phyloP scores from a whole-genome alignment of 2,113 vertebrate species.

The Podilymbus podiceps region DNA sequence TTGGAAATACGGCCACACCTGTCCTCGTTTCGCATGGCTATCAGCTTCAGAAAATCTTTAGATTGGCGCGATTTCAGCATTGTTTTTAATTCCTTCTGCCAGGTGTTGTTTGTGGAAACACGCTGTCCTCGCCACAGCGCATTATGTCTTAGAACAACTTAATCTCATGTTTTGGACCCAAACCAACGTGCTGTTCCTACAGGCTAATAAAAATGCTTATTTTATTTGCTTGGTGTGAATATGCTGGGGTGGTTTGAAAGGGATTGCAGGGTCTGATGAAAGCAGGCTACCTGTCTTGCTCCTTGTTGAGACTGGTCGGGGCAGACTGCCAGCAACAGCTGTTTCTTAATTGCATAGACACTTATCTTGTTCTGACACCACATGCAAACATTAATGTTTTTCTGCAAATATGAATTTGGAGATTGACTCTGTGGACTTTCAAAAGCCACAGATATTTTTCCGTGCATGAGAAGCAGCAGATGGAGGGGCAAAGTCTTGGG shows the following conservation, averaged over 20 bases:
- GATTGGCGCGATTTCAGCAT: neutral
- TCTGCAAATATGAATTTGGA: neutral
- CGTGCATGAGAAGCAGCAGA: neutral
- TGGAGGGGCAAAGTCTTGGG: neutral
- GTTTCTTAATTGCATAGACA: conserved; percentile 47
- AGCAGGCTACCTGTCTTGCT: conserved; percentile 28
- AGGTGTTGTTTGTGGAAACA: conserved; percentile 53
- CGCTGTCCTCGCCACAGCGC: neutral
- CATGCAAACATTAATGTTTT: neutral
- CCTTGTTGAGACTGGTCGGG: neutral
- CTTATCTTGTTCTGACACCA: conserved; percentile 54
- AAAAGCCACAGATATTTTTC: neutral
- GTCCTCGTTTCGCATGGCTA: neutral
- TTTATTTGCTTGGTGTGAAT: neutral
- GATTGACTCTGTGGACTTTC: neutral
- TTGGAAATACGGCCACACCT: conserved; percentile 18
- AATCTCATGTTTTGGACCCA: neutral
- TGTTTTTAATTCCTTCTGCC: conserved; percentile 42
- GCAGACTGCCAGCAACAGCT: conserved; percentile 35
- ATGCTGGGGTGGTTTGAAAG: neutral
- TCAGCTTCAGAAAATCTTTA: neutral
- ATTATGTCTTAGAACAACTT: neutral
- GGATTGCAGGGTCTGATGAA: neutral
- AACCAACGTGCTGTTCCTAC: neutral
- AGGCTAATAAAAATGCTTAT: neutral